Evolutionary conservation across 2,797 vertebrate genomes (phyloP).

Genomic region (Loriculus beryllinus): DNA sequence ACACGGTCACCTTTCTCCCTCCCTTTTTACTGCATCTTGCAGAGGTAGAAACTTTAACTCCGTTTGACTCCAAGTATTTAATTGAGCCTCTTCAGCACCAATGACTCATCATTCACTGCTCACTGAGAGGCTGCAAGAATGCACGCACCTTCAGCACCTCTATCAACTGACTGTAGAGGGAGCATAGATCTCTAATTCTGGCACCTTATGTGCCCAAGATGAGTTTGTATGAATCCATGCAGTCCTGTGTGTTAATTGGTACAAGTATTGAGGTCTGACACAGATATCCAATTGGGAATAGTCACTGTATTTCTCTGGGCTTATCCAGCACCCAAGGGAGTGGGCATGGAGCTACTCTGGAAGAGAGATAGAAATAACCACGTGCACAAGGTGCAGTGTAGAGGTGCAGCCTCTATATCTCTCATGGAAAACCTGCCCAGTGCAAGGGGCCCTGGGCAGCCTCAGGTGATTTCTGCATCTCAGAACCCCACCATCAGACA

Average conservation of each 20-base stretch:
- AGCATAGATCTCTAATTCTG: neutral
- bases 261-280: neutral
- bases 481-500: neutral
- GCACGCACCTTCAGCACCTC: neutral
- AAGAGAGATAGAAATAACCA: neutral
- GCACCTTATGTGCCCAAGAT: neutral
- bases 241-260: neutral
- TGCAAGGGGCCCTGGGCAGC: neutral
- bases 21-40: neutral
- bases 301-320: neutral
- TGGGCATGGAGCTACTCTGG: neutral
- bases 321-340: neutral
- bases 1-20: neutral
- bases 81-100: neutral
- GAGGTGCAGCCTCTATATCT: neutral
- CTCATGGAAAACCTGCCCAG: neutral
- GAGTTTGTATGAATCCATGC: neutral
- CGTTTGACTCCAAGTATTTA: neutral
- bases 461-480: neutral
- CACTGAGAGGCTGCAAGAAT: neutral
- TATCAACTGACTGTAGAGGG: neutral
- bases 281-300: neutral
- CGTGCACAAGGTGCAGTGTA: fast-evolving
- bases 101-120: neutral
- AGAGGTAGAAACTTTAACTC: neutral